Base-by-base conservation (phyloP, 2,113 vertebrate species). In the Heterotilapia buettikoferi region DNA sequence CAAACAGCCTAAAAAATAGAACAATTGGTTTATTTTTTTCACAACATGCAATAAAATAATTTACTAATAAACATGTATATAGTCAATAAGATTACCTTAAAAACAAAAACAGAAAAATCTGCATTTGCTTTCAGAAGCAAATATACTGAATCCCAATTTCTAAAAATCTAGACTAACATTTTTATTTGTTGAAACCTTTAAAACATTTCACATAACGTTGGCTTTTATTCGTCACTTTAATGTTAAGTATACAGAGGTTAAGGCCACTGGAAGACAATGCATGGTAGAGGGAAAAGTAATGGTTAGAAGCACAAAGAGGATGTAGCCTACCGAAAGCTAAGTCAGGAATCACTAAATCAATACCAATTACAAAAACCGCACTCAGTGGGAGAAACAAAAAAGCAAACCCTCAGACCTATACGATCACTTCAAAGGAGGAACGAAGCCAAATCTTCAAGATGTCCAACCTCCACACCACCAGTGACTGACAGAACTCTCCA, bases 301-400 rank as follows among this genome's bases (percentile, higher is more conserved):
- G 52, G 82, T 1, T 2, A 76, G 45, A 81, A 68, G 47, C 14
- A 84, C 4, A 18, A 83, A 81, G 52, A 80, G 47, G 81, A 9
- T 80, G 82, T 68, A 66, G 14, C 83, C 45, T 63, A 47, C 78
- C 53, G 33, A 89, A 54, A 68, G 86, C 92, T 24, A 88, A n/a
- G n/a, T 83, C 68, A 84, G 91, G 63, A 86, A 83, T 91, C 56
- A 89, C 61, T 93, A 76, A 90, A 24, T 88, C 93, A 93, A 61
- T 93, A 93, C 78, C 86, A 85, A 94, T 92, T 92, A 94, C 86
- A 88, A 59, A 84, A 33, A 71, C 38, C 43, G 2, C 43, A 61
- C 24, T 14, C 16, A 19, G 26, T 61, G 76, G 31, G 38, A 86
- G 89, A 38, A 80, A 66, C 11, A 66, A 38, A 84, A 85, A 88